A percentile compares a stretch with the other conserved stretches of the same genome.
Conservation (phyloP, 2,888 invertebrate genomes). For the Pycnomerus fuliginosus region DNA sequence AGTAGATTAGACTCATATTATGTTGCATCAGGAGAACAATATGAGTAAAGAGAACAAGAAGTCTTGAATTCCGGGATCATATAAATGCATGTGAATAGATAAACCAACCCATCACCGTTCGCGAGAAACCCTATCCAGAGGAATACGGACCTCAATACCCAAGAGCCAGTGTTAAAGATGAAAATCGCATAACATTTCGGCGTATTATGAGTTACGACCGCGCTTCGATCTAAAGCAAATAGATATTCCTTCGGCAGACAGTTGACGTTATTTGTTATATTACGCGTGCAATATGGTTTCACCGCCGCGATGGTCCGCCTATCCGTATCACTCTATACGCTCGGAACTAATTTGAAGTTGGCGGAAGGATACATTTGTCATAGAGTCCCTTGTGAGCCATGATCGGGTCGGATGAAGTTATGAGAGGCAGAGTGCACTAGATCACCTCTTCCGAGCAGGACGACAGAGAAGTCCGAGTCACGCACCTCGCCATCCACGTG, state of each 20-base stretch:
- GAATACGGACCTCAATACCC: no score
- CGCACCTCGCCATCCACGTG: slow-evolving; percentile 30
- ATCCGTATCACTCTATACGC: slow-evolving; percentile 40
- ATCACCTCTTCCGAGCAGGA: slow-evolving; percentile 46
- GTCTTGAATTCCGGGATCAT: no score
- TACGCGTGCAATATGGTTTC: slow-evolving; percentile 48
- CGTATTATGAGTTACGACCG: slow-evolving; percentile 37
- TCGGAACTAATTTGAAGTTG: slow-evolving; percentile 56
- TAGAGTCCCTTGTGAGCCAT: slow-evolving; percentile 54
- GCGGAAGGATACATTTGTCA: slow-evolving; percentile 57
- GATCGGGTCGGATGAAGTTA: slow-evolving; percentile 57
- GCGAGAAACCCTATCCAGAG: no score
- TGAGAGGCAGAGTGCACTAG: slow-evolving; percentile 55
- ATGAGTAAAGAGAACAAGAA: no score
- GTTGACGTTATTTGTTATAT: slow-evolving; percentile 49
- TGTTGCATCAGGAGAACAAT: no score
- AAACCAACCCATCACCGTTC: no score
- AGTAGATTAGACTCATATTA: no score
- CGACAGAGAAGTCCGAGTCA: slow-evolving; percentile 40
- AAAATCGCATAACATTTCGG: no score
- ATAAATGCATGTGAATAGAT: no score
- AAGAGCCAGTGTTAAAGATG: no score
- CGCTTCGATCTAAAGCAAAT: slow-evolving; percentile 35
- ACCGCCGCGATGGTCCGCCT: slow-evolving; percentile 26
- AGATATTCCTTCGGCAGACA: slow-evolving; percentile 41